phyloP scores from a whole-genome alignment of 35 echinoderm and acorn worm species.

The Ophioderma brevispina region DNA sequence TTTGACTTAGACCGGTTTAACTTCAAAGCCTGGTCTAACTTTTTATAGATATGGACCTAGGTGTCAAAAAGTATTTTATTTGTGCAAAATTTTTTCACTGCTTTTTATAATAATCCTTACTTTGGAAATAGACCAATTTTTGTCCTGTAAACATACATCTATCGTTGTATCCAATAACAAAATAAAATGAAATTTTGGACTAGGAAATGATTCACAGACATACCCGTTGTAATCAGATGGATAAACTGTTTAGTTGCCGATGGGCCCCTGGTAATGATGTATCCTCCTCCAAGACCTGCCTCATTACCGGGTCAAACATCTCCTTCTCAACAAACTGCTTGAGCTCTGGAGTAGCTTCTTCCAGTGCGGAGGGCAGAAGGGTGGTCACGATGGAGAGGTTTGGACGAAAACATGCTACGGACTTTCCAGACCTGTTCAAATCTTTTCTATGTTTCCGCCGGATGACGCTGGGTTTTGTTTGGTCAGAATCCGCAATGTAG shows the following conservation, averaged over 20 bases:
- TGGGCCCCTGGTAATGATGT: constrained; percentile 71
- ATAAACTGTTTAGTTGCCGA: constrained; percentile 19
- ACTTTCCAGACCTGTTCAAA: not conserved
- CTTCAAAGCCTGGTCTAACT: too few relatives aligned
- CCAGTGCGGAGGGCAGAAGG: constrained; percentile 60
- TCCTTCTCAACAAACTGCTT: constrained; percentile 42
- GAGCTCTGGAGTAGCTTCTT: constrained; percentile 56
- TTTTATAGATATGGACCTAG: too few relatives aligned
- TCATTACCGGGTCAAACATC: constrained; percentile 52
- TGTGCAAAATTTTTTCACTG: too few relatives aligned
- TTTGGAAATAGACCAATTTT: too few relatives aligned
- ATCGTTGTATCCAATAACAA: too few relatives aligned
- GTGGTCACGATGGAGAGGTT: constrained; percentile 47
- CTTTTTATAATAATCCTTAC: too few relatives aligned
- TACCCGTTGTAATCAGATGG: constrained; percentile 83
- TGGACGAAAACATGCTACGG: constrained; percentile 4
- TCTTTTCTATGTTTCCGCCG: constrained; percentile 26
- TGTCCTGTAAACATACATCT: too few relatives aligned
- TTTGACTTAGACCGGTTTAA: too few relatives aligned
- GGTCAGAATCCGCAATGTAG: constrained; percentile 41
- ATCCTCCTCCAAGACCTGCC: constrained; percentile 33
- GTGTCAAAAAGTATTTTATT: too few relatives aligned
- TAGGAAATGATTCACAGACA: not conserved
- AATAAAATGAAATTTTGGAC: too few relatives aligned
- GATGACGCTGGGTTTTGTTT: not conserved